Evolutionary conservation across 2,797 vertebrate species (phyloP), one percentile per base, ranked within the genome.

Genomic region (Microctenopoma stevenorrisi): DNA sequence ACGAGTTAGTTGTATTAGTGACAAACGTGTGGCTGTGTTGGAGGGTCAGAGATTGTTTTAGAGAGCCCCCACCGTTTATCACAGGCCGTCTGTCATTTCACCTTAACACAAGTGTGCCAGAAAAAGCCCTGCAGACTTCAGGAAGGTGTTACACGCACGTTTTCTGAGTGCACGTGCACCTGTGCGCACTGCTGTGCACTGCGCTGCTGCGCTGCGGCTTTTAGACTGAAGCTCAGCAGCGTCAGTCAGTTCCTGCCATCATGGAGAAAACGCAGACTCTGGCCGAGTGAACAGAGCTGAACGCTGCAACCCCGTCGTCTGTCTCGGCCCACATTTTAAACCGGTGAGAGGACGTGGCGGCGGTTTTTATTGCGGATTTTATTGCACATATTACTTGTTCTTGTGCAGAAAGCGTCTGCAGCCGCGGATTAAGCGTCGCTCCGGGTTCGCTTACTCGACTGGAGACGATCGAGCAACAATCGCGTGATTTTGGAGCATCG

Each of bases 181-280:
- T 22, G 22, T 22, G 22, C 22, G 22, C 22, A 22, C 22, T 22
- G 22, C 22, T 22, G 22, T 22, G 22, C 22, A 22, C 22, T 22
- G 22, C 22, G 22, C 22, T 22, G 22, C 22, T 22, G 22, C 22
- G 22, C 22, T 22, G 22, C 76, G 25, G 72, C 80, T 83, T 81
- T 78, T 68, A 76, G 74, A 67, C 35, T 1, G 44, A 10, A 16
- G 15, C 52, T 50, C 48, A 56, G 42, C 71, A 58, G 42, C 71
- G 46, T 69, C 70, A 56, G 44, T 76, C 70, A 60, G 76, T 73
- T 79, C 67, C 68, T 58, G 72, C 82, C 84, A 86, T 89, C 87
- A 93, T 93, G 91, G 92, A 93, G 88, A 91, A 79, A 42, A 48
- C 83, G 86, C 84, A 87, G 79, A 66, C 82, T 71, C 79, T 3